A percentile compares a stretch with the other conserved stretches of the same genome.
These are phyloP conservation scores for Carcinoscorpius rotundicauda DNA, from an alignment of 1,140 invertebrate genomes.

Conservation along the genomic window DNA sequence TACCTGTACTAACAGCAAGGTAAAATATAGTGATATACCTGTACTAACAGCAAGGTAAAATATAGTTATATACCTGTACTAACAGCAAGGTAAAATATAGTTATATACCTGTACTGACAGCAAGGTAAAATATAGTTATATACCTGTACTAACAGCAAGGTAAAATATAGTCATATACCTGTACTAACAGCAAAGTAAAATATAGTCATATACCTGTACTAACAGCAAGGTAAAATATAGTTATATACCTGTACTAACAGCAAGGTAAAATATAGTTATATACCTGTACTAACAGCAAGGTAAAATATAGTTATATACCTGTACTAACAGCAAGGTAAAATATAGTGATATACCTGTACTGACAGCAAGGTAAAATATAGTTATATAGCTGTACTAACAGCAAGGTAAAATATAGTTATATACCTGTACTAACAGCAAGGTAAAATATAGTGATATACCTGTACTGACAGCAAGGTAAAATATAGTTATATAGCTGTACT, in stretches of 20 bases:
- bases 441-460: conserved; percentile 19
- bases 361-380: conserved; percentile 30
- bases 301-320: conserved; percentile 20
- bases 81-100: conserved; percentile 30
- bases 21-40: conserved; percentile 19
- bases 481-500: conserved; percentile 15
- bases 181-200: conserved; percentile 32
- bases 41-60: conserved; percentile 32
- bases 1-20: conserved; percentile 29
- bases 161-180: conserved; percentile 19
- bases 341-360: conserved; percentile 15
- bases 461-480: conserved; percentile 32
- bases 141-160: conserved; percentile 29
- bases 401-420: conserved; percentile 27
- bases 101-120: conserved; percentile 22
- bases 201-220: conserved; percentile 15
- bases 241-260: conserved; percentile 22
- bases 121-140: conserved; percentile 27
- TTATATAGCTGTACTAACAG: conserved; percentile 22
- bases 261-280: conserved; percentile 27
- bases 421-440: conserved; percentile 29
- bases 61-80: conserved; percentile 15
- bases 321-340: conserved; percentile 32
- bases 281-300: conserved; percentile 29
- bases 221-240: conserved; percentile 30